phyloP scores from a whole-genome alignment of 2,888 invertebrate species.

The Petrolisthes cinctipes region DNA sequence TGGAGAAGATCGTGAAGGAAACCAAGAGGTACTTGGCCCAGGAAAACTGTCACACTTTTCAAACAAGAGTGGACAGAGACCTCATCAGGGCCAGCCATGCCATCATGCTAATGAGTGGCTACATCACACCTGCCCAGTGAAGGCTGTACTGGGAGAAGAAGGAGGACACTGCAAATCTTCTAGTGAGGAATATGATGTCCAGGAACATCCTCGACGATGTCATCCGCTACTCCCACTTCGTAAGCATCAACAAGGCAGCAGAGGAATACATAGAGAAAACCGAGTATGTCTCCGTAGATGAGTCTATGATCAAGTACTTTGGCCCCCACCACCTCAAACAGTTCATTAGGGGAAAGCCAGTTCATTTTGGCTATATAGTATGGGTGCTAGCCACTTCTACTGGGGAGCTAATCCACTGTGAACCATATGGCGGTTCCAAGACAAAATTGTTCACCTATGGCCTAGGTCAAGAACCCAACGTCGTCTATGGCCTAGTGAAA shows the following conservation, averaged over 20 bases:
- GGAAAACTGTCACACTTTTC: not conserved
- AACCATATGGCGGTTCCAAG: not conserved
- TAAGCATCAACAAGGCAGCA: not conserved
- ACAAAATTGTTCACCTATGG: too few relatives aligned
- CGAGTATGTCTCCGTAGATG: constrained; percentile 8
- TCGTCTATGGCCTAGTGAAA: too few relatives aligned
- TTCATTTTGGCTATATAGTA: constrained; percentile 2
- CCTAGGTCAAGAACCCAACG: too few relatives aligned
- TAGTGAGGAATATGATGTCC: constrained; percentile 19
- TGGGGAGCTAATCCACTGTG: not conserved
- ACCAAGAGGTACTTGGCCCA: not conserved
- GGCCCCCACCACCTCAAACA: constrained; percentile 8
- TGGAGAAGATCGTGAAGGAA: not conserved
- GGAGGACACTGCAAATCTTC: constrained; percentile 17
- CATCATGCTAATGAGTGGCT: constrained; percentile 15
- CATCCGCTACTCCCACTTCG: constrained; percentile 14
- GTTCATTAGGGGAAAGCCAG: not conserved
- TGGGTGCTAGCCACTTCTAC: not conserved
- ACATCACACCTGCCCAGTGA: constrained; percentile 12
- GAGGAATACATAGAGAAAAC: constrained; percentile 17
- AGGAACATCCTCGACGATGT: constrained; percentile 11
- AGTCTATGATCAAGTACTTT: constrained; percentile 10
- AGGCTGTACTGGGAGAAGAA: constrained; percentile 7
- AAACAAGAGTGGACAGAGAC: not conserved
- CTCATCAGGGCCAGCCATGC: constrained; percentile 17